These are phyloP conservation scores for Teleopsis dalmanni DNA, from an alignment of 1,140 invertebrate genomes.

Conservation along the genomic window DNA sequence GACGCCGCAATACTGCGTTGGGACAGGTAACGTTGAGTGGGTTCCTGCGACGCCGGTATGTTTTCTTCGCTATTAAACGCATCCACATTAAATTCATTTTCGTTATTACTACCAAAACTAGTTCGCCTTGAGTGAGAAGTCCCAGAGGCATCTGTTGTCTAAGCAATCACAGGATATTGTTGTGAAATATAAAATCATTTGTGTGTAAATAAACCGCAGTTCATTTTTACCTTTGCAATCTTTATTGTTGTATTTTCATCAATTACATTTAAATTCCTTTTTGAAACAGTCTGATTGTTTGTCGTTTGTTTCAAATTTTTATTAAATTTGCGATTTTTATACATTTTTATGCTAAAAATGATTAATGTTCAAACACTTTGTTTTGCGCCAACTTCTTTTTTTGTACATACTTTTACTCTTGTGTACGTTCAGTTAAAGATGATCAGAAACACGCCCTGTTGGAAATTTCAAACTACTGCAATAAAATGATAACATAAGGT, in stretches of 20 bases:
- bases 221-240: conserved; percentile 27
- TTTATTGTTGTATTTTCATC: conserved; percentile 36
- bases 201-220: too few species aligned
- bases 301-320: not conserved
- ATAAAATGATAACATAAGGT: too few species aligned
- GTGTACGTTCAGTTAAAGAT: too few species aligned
- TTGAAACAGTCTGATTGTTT: conserved; percentile 9
- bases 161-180: too few species aligned
- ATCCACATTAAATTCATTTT: not conserved
- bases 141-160: too few species aligned
- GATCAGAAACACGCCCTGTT: too few species aligned
- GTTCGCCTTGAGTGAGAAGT: not conserved
- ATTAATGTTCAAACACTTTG: too few species aligned
- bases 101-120: not conserved
- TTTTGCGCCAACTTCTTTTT: too few species aligned
- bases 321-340: conserved; percentile 14
- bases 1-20: conserved; percentile 35
- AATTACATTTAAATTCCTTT: conserved; percentile 22
- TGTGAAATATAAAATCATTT: too few species aligned
- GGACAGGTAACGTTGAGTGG: conserved; percentile 38
- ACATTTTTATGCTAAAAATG: too few species aligned
- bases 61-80: conserved; percentile 28
- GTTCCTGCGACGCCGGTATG: conserved; percentile 37
- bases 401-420: too few species aligned
- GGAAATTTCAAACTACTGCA: too few species aligned